Evolutionary conservation across 2,888 invertebrate species (phyloP), one percentile per base, ranked within the genome.

Genomic region (Salticus scenicus): DNA sequence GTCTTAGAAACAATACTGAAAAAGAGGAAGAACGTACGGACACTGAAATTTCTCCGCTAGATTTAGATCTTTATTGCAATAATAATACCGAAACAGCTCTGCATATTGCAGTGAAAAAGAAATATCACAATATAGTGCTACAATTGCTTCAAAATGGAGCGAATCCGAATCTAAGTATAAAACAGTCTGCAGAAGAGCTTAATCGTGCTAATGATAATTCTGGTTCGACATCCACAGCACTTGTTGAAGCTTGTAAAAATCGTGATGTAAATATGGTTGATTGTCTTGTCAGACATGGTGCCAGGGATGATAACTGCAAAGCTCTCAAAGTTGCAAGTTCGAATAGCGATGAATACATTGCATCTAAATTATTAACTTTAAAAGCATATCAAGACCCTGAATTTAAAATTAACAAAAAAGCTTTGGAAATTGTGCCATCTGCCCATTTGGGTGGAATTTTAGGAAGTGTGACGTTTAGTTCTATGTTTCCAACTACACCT

Each of bases 361-460:
- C 95, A 8, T 95, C 96, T 17, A 95, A 95, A 88, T 92, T 98
- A 30, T 92, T 98, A n/a, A 95, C 97, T 0, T 95, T 95, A 71
- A 96, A 96, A 91, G 94, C 94, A 0, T 95, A 96, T 91, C 94
- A 96, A 0, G 99, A 99, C 92, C 95, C 96, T 0, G 98, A 98
- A 90, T 96, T 95, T 91, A 96, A 96, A 91, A 94, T 99, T 70
- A 98, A 98, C 92, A 97, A 96, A 91, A 95, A 96, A 88, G 94
- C 94, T 0, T 94, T 97, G 91, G 94, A 94, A 0, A 94, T 94
- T 89, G 74, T 85, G 10, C 87, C 87, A 24, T 88, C 87, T 8
- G 75, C 84, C 24, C 89, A 89, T 47, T 85, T 89, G 27, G 88
- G 89, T 14, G 89, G 89, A 0, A 71, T 90, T 10, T 83, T 88